Evolutionary conservation across 1,140 invertebrate genomes (phyloP).

Genomic region (Eumeta japonica): DNA sequence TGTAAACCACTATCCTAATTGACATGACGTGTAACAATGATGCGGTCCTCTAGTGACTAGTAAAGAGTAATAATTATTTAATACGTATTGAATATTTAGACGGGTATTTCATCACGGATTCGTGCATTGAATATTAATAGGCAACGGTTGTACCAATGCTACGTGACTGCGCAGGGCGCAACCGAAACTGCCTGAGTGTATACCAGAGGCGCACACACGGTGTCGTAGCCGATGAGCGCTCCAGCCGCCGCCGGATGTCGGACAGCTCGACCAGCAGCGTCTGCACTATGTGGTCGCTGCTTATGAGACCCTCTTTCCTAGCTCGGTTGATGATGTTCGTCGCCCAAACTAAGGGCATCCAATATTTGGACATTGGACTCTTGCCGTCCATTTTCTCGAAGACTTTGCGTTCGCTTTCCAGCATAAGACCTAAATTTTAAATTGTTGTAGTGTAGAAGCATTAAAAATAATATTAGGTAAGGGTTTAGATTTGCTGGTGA

Average conservation of each 20-base stretch:
- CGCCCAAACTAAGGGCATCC: constrained; percentile 90
- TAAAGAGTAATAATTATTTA: too few species aligned
- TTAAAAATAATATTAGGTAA: too few species aligned
- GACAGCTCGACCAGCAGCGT: constrained; percentile 80
- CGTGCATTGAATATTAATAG: too few species aligned
- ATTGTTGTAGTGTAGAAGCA: background rate
- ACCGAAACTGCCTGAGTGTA: constrained; percentile 99
- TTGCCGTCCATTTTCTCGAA: constrained; percentile 86
- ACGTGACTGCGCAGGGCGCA: too few species aligned
- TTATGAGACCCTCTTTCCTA: constrained; percentile 75
- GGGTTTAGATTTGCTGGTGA: too few species aligned
- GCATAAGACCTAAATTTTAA: constrained; percentile 76
- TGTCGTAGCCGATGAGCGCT: constrained; percentile 89
- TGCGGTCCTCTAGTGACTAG: too few species aligned
- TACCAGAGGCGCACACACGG: constrained; percentile 94
- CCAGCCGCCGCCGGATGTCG: constrained; percentile 76
- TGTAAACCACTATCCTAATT: too few species aligned
- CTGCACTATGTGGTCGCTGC: constrained; percentile 84
- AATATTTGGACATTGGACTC: constrained; percentile 87
- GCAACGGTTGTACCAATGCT: too few species aligned
- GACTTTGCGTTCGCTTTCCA: constrained; percentile 86
- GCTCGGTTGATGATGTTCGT: constrained; percentile 86
- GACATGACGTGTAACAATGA: too few species aligned
- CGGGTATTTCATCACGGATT: too few species aligned
- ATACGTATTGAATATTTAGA: too few species aligned